Percentiles rank a stretch among this genome's conserved stretches.
These are phyloP conservation scores for Pyrocoelia pectoralis DNA, from an alignment of 2,888 invertebrate species.

Conservation along the genomic window DNA sequence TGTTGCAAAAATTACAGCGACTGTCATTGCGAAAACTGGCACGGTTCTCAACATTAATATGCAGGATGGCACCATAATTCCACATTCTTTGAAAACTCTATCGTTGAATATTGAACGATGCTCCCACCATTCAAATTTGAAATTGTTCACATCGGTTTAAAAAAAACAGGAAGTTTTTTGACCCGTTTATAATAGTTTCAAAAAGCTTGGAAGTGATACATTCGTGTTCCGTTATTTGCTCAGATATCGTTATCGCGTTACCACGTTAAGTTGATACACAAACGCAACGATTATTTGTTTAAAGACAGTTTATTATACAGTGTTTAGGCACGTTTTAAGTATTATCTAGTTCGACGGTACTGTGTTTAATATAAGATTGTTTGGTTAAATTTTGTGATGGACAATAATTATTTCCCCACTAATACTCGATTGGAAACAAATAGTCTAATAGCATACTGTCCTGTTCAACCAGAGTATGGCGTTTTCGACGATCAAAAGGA, in stretches of 20 bases:
- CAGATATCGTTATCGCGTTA: conserved; percentile 4
- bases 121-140: neutral
- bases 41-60: neutral
- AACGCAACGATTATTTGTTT: neutral
- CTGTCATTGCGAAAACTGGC: neutral
- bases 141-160: neutral
- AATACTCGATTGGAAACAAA: neutral
- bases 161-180: neutral
- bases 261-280: neutral
- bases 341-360: neutral
- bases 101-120: neutral
- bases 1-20: neutral
- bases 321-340: no score
- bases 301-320: neutral
- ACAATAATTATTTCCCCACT: neutral
- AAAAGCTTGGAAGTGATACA: no score
- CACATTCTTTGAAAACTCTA: neutral
- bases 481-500: neutral
- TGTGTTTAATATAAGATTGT: neutral
- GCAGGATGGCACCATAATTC: neutral
- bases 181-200: no score
- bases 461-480: neutral
- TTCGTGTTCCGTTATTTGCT: no score
- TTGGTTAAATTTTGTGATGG: neutral
- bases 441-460: neutral